Percentiles rank a stretch among this genome's conserved stretches.
Conservation (phyloP, 2,113 vertebrate species). For the Empidonax traillii region DNA sequence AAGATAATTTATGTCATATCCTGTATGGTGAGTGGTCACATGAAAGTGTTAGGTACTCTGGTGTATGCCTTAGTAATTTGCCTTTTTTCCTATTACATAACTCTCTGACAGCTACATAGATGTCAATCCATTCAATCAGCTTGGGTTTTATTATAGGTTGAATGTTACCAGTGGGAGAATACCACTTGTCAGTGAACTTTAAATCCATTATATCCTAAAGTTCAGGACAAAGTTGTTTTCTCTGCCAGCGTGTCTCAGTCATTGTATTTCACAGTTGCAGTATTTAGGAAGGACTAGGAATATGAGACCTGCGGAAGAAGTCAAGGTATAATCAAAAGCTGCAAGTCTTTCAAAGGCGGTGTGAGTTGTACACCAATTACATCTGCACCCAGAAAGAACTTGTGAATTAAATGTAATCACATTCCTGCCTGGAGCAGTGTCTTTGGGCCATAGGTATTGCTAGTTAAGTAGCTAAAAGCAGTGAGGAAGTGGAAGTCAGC, state of each 20-base stretch:
- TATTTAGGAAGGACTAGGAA: conserved; percentile 39
- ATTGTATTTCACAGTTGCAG: conserved; percentile 2
- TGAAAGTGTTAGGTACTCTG: not conserved
- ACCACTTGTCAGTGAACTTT: not conserved
- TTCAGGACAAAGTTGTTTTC: not conserved
- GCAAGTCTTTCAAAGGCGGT: not conserved
- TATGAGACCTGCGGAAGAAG: not conserved
- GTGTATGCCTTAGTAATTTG: not conserved
- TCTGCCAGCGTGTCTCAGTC: not conserved
- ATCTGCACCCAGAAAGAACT: conserved; percentile 14
- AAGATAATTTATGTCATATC: not conserved
- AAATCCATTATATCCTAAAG: not conserved
- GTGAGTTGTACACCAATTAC: not conserved
- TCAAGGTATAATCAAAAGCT: not conserved
- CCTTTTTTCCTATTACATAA: not conserved
- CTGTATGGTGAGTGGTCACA: not conserved
- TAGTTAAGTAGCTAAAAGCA: not conserved
- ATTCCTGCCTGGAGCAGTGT: not conserved
- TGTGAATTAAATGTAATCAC: not conserved
- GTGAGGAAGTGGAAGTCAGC: not conserved
- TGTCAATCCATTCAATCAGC: not conserved
- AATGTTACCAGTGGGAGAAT: conserved; percentile 19
- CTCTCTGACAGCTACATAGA: not conserved
- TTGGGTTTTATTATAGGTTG: not conserved
- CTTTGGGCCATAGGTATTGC: not conserved